Evolutionary conservation across 2,888 invertebrate genomes (phyloP), one percentile per base, ranked within the genome.

Genomic region (Aporophyla lueneburgensis): DNA sequence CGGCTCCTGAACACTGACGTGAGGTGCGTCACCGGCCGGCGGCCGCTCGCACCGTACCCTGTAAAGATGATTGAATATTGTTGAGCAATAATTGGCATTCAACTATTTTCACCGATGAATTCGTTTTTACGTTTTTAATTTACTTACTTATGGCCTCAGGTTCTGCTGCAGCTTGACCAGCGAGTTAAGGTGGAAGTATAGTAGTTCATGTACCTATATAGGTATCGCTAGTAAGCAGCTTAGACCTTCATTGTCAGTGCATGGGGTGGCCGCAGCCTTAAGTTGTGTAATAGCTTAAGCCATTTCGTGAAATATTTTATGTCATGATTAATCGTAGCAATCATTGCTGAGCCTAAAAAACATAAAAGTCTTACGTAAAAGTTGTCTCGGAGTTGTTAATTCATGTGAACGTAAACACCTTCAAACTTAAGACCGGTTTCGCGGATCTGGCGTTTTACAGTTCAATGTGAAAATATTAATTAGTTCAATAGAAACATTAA

Each of bases 321-420:
- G 7, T 16, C 24, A 51, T 40, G 21, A 71, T n/a, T 53, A 54
- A 43, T 27, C 54, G 43, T 54, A 73, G 40, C 51, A 71, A 27
- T 5, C 27, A 19, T 43, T 16, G 72, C 16, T 24, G 21, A 16
- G 40, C 14, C 6, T 43, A 40, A 43, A 51, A 21, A 53, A 71
- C 40, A 21, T 53, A 14, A 33, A 14, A 16, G 16, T 12, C 14
- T 56, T 27, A 33, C 59, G 80, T 59, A 53, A 76, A 53, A 61
- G n/a, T 59, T 61, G 24, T 12, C 21, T 40, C 14, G n/a, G 79
- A 53, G 24, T 53, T n/a, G 67, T 56, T 43, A 79, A 71, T 49
- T 40, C 54, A 80, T 49, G 80, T 77, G 80, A 80, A 80, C 24
- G 62, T 43, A 74, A 80, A 62, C 53, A 73, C 81, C 77, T 80